Evolutionary conservation across 1,140 invertebrate genomes (phyloP).

Genomic region (Capitella teleta): DNA sequence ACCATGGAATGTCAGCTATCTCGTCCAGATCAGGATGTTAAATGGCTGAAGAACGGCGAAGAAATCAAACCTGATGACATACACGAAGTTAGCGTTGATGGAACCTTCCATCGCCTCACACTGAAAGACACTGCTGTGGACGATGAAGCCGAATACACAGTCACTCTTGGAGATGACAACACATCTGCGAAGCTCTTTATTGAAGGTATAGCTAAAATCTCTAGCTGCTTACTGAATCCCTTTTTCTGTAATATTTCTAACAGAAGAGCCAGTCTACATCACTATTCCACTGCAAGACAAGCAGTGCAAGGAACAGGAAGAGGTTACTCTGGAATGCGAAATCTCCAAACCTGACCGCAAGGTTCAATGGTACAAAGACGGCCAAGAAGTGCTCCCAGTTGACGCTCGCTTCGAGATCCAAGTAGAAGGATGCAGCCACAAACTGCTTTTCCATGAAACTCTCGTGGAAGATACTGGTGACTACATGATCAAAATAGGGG

Average conservation of each 20-base stretch:
- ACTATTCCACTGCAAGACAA: conserved; percentile 5
- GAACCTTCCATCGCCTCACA: conserved; percentile 27
- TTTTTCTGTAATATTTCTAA: no score
- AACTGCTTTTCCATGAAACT: conserved; percentile 17
- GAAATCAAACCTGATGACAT: conserved; percentile 27
- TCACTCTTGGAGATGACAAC: conserved; percentile 44
- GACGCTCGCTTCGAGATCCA: conserved; percentile 15
- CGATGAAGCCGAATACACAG: conserved; percentile 32
- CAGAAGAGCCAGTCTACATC: conserved; percentile 13
- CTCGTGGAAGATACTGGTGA: conserved; percentile 20
- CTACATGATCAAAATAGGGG: conserved; percentile 7
- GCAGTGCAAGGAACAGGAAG: conserved; percentile 3
- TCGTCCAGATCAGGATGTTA: conserved; percentile 18
- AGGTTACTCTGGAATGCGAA: conserved; percentile 8
- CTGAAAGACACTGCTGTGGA: conserved; percentile 28
- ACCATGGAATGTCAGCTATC: conserved; percentile 41
- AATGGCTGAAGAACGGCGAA: conserved; percentile 38
- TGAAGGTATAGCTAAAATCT: conserved; percentile 49
- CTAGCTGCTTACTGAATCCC: no score
- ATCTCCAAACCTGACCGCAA: conserved; percentile 13
- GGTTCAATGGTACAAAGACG: conserved; percentile 30
- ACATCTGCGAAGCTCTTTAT: conserved; percentile 69
- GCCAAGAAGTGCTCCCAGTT: conserved; percentile 21
- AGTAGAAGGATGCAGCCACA: conserved; percentile 19
- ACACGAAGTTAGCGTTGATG: conserved; percentile 26